Evolutionary conservation across 2,888 invertebrate species (phyloP).

Genomic region (Mimachlamys varia): DNA sequence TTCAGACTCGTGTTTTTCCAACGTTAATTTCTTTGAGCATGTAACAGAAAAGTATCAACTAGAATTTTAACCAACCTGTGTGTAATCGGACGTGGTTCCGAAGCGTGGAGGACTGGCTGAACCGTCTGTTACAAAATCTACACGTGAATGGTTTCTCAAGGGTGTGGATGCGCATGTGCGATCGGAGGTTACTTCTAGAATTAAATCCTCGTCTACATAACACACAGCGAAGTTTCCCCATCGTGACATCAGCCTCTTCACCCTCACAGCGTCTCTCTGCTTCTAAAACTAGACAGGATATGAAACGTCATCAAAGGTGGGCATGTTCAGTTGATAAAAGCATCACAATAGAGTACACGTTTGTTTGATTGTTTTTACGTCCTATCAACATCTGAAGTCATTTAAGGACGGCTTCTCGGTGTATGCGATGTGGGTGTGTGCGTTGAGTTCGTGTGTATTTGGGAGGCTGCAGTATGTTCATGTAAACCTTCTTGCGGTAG

Average conservation of each 20-base stretch:
- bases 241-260: background rate
- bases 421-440: too few relatives aligned
- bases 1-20: background rate
- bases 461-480: too few relatives aligned
- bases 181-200: conserved; percentile 79
- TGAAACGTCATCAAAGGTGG: too few relatives aligned
- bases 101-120: conserved; percentile 80
- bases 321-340: too few relatives aligned
- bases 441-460: too few relatives aligned
- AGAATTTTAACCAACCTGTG: conserved; percentile 70
- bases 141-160: conserved; percentile 78
- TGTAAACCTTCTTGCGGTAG: too few relatives aligned
- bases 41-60: background rate
- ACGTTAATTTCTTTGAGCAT: background rate
- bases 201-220: conserved; percentile 78
- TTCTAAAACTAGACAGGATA: background rate
- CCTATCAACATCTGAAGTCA: too few relatives aligned
- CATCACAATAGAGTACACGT: too few relatives aligned
- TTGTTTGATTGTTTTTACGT: too few relatives aligned
- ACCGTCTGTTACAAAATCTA: conserved; percentile 73
- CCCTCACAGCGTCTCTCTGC: background rate
- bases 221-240: conserved; percentile 69
- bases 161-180: conserved; percentile 80
- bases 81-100: conserved; percentile 79
- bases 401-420: too few relatives aligned